A percentile compares a stretch with the other conserved stretches of the same genome.
phyloP scores from a whole-genome alignment of 2,113 vertebrate genomes.

The Thalassoma bifasciatum region DNA sequence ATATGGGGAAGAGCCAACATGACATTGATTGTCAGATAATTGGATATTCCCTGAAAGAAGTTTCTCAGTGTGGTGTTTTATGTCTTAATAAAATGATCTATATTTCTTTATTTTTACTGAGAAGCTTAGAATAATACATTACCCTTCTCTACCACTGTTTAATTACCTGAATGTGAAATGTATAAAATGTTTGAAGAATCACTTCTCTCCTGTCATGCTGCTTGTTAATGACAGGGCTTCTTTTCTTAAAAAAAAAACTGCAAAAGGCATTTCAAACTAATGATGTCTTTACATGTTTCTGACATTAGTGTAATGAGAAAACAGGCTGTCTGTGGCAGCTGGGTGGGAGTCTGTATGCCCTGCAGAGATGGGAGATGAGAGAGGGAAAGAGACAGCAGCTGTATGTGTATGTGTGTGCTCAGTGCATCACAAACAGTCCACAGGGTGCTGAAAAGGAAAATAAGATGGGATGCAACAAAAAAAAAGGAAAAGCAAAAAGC shows the following conservation, averaged over 20 bases:
- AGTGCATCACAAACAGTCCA: conserved; percentile 31
- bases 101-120: no score
- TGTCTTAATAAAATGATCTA: no score
- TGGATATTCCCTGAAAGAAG: neutral
- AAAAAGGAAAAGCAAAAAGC: conserved; percentile 7
- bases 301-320: conserved; percentile 66
- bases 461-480: neutral
- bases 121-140: neutral
- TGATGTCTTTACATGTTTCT: conserved; percentile 56
- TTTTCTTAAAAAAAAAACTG: neutral
- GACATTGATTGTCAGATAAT: no score
- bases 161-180: neutral
- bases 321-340: conserved; percentile 35
- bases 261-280: conserved; percentile 49
- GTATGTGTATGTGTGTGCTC: conserved; percentile 4
- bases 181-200: neutral
- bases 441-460: conserved; percentile 22
- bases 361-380: conserved; percentile 46
- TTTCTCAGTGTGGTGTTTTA: no score
- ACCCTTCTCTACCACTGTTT: neutral
- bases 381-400: conserved; percentile 14
- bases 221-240: conserved; percentile 11
- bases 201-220: neutral
- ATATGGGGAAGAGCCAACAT: no score
- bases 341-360: conserved; percentile 28